Conservation (phyloP, 2,113 vertebrate species). For the Actenoides hombroni region DNA sequence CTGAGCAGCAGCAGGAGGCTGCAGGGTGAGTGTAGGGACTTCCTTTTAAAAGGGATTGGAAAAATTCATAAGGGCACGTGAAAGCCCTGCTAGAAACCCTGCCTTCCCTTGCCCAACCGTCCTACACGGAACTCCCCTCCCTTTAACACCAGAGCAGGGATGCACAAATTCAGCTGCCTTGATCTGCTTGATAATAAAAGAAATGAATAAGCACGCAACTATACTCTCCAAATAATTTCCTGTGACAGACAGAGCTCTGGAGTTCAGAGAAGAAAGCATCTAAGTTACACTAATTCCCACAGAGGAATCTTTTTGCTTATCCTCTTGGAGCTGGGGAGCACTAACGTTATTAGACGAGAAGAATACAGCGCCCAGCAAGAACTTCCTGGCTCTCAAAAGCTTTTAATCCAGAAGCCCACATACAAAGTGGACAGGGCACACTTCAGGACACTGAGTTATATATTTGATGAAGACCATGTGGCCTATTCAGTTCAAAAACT, state of each 20-base stretch:
- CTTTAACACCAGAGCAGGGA: neutral
- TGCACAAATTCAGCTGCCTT: neutral
- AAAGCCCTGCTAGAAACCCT: slow-evolving; percentile 3
- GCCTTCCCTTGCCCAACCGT: neutral
- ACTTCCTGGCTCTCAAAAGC: neutral
- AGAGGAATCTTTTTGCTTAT: neutral
- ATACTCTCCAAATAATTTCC: neutral
- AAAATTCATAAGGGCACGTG: slow-evolving; percentile 6
- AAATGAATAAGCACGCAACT: neutral
- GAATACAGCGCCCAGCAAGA: neutral
- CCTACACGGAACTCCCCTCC: neutral
- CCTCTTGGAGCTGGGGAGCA: neutral
- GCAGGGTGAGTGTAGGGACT: neutral
- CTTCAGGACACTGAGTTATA: neutral
- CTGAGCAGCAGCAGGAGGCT: neutral
- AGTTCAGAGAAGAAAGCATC: neutral
- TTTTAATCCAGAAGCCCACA: neutral
- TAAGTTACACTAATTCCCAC: neutral
- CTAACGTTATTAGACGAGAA: neutral
- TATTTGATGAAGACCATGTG: neutral
- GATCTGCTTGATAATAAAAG: neutral
- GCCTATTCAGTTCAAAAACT: neutral
- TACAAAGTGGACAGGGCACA: neutral
- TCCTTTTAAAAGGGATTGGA: neutral
- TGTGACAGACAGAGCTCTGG: neutral